phyloP scores from a whole-genome alignment of 2,797 vertebrate species.

The Siniperca scherzeri region DNA sequence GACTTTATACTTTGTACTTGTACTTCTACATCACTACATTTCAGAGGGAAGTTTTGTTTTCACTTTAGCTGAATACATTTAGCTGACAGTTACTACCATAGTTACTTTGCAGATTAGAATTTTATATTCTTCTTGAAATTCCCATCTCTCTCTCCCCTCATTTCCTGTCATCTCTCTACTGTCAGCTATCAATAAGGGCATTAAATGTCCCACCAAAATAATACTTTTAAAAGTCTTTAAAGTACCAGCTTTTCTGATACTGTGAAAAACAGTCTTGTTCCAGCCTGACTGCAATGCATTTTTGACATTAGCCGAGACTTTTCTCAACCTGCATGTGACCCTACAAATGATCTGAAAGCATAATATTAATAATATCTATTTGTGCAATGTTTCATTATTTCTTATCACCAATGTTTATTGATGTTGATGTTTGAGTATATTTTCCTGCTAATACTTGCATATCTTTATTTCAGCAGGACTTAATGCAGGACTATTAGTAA shows the following conservation, averaged over 20 bases:
- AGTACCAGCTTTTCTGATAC: no score
- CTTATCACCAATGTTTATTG: background rate
- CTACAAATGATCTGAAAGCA: background rate
- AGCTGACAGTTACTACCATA: background rate
- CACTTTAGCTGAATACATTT: background rate
- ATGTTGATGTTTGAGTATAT: background rate
- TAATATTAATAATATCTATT: background rate
- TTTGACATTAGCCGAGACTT: background rate
- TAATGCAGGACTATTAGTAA: background rate
- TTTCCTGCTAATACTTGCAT: background rate
- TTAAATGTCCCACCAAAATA: background rate
- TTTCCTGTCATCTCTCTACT: background rate
- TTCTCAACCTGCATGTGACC: background rate
- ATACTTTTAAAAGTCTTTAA: background rate
- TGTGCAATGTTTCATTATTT: background rate
- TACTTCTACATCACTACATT: background rate
- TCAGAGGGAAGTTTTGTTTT: background rate
- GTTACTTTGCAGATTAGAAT: background rate
- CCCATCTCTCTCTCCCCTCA: constrained; percentile 1
- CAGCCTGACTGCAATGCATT: background rate
- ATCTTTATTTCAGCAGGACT: background rate
- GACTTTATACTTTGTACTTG: background rate
- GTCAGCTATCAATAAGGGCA: background rate
- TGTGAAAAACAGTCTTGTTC: background rate
- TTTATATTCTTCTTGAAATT: background rate